These are phyloP conservation scores for Hoplias malabaricus DNA, from an alignment of 2,113 vertebrate genomes.

Conservation along the genomic window DNA sequence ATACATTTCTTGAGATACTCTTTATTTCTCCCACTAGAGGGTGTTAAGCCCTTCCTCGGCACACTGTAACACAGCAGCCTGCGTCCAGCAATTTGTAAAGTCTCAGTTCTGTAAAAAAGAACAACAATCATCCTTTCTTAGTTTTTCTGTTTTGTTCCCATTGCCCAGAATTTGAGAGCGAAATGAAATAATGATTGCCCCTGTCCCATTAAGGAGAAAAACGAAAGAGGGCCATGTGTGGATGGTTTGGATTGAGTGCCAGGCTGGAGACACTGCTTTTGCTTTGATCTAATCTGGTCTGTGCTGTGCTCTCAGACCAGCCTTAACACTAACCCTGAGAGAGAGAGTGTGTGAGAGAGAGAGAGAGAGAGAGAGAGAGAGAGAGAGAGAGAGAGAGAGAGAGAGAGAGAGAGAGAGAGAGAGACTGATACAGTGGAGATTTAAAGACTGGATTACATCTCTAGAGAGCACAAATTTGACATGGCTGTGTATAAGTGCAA, in stretches of 20 bases:
- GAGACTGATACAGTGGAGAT: slow-evolving; percentile 4
- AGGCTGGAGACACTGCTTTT: slow-evolving; percentile 7
- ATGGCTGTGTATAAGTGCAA: background rate
- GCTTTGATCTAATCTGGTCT: slow-evolving; percentile 52
- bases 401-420: background rate
- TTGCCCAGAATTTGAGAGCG: slow-evolving; percentile 2
- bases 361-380: background rate
- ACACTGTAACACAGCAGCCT: too few species aligned
- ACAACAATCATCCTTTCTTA: background rate
- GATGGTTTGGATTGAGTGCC: slow-evolving; percentile 11
- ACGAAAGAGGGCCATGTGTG: background rate
- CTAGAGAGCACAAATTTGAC: slow-evolving; percentile 14
- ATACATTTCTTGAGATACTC: background rate
- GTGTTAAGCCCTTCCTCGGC: slow-evolving; percentile 61
- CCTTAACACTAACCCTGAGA: slow-evolving; percentile 9
- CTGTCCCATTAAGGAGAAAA: background rate
- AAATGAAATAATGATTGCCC: slow-evolving; percentile 12
- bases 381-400: background rate
- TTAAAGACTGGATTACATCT: slow-evolving; percentile 44
- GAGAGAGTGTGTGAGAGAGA: slow-evolving; percentile 2
- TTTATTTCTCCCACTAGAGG: slow-evolving; percentile 65
- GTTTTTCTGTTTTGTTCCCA: background rate
- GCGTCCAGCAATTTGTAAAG: too few species aligned
- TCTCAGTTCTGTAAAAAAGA: too few species aligned
- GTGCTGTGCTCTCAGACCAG: slow-evolving; percentile 20